Evolutionary conservation across 1,140 invertebrate species (phyloP).

Genomic region (Tribolium castaneum): DNA sequence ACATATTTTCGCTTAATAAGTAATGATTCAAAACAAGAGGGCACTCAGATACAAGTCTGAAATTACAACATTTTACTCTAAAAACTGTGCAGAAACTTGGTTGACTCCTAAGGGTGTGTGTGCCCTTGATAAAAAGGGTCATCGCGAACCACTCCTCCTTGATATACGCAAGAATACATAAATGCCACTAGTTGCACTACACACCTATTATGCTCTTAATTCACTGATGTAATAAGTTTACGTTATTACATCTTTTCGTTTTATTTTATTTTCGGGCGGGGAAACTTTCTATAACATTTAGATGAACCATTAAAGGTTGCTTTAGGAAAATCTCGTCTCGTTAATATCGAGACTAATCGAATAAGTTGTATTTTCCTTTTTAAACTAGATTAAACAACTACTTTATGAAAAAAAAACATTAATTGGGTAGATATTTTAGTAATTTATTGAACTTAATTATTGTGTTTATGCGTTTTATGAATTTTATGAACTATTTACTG

Average conservation of each 20-base stretch:
- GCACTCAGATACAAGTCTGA: background rate
- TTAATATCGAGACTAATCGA: too few relatives aligned
- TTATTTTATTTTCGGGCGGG: slow-evolving; percentile 15
- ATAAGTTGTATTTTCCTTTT: background rate
- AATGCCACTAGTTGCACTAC: slow-evolving; percentile 32
- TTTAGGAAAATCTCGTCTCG: background rate
- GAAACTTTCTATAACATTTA: slow-evolving; percentile 31
- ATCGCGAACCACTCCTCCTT: slow-evolving; percentile 19
- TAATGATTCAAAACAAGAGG: background rate
- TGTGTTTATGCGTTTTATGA: too few relatives aligned
- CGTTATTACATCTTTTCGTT: slow-evolving; percentile 16
- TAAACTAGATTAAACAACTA: background rate
- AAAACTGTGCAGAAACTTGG: background rate
- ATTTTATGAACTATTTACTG: too few relatives aligned
- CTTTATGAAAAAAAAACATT: too few relatives aligned
- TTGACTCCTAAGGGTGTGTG: background rate
- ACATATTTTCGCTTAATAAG: too few relatives aligned
- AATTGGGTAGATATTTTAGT: too few relatives aligned
- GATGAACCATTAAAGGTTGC: slow-evolving; percentile 7
- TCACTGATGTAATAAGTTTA: slow-evolving; percentile 25
- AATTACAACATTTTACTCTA: background rate
- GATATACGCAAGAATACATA: background rate
- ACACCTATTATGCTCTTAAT: slow-evolving; percentile 24
- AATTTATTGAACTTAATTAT: too few relatives aligned
- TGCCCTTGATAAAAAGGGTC: slow-evolving; percentile 28